A percentile compares a stretch with the other conserved stretches of the same genome.
These are phyloP conservation scores for Ardeotis arabs DNA, from an alignment of 2,113 vertebrate genomes.

Conservation along the genomic window DNA sequence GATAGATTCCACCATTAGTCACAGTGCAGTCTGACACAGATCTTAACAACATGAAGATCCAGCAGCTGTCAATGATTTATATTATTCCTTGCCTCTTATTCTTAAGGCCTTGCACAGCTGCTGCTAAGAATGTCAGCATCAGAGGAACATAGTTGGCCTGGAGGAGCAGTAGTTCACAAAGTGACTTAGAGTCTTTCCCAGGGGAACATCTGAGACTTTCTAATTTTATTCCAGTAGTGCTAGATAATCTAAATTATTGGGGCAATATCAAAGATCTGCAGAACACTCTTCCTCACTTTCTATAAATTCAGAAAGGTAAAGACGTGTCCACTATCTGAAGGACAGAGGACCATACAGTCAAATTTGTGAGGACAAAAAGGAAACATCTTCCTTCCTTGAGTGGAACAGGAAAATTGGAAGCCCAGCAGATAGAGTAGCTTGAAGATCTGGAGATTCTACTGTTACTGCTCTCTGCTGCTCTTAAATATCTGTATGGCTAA, in stretches of 20 bases:
- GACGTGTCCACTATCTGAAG: not conserved
- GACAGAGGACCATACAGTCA: not conserved
- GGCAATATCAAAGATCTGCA: not conserved
- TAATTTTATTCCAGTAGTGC: not conserved
- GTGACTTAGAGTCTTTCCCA: not conserved
- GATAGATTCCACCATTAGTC: not conserved
- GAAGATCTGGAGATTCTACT: not conserved
- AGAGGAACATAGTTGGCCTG: not conserved
- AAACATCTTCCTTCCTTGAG: not conserved
- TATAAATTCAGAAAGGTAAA: not conserved
- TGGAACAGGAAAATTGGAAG: not conserved
- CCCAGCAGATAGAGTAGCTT: fast-evolving
- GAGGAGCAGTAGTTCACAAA: not conserved
- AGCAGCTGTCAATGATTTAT: not conserved
- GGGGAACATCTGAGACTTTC: not conserved
- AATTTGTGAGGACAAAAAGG: not conserved
- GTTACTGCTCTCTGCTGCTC: not conserved
- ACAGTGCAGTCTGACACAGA: not conserved
- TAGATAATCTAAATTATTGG: not conserved
- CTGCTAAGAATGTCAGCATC: not conserved
- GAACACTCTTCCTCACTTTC: not conserved
- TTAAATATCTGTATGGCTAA: not conserved
- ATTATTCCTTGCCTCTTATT: not conserved
- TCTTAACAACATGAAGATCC: not conserved
- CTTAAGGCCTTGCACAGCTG: not conserved